A percentile compares a stretch with the other conserved stretches of the same genome.
phyloP scores from a whole-genome alignment of 2,797 vertebrate species.

The Megalops cyprinoides region DNA sequence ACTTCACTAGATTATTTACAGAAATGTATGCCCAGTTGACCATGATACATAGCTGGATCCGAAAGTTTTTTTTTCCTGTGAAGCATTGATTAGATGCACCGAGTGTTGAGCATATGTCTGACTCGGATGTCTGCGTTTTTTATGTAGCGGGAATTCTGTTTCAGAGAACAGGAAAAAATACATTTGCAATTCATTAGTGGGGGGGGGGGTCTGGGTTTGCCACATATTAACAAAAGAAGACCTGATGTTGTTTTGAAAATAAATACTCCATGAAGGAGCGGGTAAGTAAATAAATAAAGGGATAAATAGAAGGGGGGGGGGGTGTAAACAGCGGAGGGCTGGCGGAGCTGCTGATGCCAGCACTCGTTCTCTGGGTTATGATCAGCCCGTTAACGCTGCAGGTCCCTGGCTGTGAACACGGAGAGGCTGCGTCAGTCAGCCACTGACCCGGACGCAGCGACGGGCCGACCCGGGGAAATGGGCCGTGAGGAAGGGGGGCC shows the following conservation, averaged over 20 bases:
- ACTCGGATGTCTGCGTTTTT: constrained; percentile 20
- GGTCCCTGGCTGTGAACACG: not conserved
- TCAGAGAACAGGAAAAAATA: constrained; percentile 19
- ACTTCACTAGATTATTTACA: constrained; percentile 36
- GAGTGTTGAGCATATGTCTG: not conserved
- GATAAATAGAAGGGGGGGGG: not conserved
- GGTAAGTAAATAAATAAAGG: constrained; percentile 13
- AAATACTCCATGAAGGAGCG: constrained; percentile 17
- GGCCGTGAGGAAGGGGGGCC: constrained; percentile 13
- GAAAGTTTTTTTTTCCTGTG: constrained; percentile 49
- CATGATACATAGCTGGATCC: constrained; percentile 44
- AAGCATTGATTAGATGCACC: constrained; percentile 47
- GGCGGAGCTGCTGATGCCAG: not conserved
- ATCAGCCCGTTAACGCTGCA: not conserved
- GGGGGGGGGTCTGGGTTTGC: constrained; percentile 19
- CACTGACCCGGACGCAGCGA: constrained; percentile 39
- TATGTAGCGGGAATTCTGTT: not conserved
- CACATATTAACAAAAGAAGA: constrained; percentile 22
- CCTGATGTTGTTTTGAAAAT: constrained; percentile 19
- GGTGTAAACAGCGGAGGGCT: not conserved
- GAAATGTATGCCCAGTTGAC: constrained; percentile 49
- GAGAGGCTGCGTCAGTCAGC: not conserved
- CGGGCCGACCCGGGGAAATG: constrained; percentile 26
- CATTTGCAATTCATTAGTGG: constrained; percentile 35
- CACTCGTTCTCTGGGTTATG: not conserved